These are phyloP conservation scores for Oreochromis niloticus DNA, from an alignment of 2,113 vertebrate genomes.

Conservation along the genomic window DNA sequence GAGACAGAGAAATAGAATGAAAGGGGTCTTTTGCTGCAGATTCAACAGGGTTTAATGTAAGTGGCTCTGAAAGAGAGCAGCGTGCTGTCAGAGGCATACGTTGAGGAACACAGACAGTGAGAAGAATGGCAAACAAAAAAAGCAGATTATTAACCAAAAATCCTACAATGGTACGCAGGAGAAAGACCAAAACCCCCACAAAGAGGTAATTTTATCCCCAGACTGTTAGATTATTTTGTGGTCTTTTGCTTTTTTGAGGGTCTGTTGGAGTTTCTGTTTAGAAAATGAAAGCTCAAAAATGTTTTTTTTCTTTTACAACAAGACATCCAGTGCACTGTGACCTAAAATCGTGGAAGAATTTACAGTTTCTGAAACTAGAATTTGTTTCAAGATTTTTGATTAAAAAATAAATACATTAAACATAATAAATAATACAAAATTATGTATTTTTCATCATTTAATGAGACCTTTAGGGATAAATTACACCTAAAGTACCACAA, in stretches of 20 bases:
- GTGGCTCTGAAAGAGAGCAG: background rate
- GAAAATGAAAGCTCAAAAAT: background rate
- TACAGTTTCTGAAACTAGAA: background rate
- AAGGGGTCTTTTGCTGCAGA: background rate
- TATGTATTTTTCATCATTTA: background rate
- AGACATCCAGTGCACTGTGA: background rate
- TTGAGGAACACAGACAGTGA: background rate
- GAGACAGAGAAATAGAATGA: background rate
- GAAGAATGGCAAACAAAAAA: background rate
- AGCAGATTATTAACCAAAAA: background rate
- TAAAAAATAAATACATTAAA: background rate
- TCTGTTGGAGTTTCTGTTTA: background rate
- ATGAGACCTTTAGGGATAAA: background rate
- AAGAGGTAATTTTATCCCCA: background rate
- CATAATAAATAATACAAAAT: background rate
- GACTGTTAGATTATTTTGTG: background rate
- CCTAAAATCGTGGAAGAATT: background rate
- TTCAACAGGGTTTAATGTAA: background rate
- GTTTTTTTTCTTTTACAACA: background rate
- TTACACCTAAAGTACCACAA: background rate
- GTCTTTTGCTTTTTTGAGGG: background rate
- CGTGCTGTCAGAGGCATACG: background rate
- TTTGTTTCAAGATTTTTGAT: fast-evolving
- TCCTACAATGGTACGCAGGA: background rate
- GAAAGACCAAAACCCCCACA: background rate